Conservation (phyloP, 2,797 vertebrate genomes). For the Astyanax mexicanus region DNA sequence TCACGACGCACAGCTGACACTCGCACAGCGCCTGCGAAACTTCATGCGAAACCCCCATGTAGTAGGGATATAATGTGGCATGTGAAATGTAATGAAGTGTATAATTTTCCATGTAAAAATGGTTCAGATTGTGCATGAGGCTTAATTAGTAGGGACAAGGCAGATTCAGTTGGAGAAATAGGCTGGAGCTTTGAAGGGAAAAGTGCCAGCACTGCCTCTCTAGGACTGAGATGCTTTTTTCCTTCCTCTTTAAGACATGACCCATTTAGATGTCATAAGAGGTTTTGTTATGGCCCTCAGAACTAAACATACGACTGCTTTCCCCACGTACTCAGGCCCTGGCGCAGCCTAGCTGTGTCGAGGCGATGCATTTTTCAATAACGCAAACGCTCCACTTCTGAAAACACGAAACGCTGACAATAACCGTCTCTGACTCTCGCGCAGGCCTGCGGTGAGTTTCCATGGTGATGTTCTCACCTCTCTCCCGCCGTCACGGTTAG, state of each 20-base stretch:
- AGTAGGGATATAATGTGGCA: conserved; percentile 3
- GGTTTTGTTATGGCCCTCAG: conserved; percentile 38
- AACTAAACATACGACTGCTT: conserved; percentile 20
- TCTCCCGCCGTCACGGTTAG: conserved; percentile 54
- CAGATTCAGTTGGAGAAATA: conserved; percentile 64
- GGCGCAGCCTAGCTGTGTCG: neutral
- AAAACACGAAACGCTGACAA: conserved; percentile 54
- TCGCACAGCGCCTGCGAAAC: neutral
- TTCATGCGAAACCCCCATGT: neutral
- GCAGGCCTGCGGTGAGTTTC: conserved; percentile 53
- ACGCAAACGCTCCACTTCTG: conserved; percentile 22
- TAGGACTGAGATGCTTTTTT: neutral
- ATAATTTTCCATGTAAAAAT: conserved; percentile 22
- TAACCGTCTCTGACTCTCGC: conserved; percentile 54
- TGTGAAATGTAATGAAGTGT: conserved; percentile 6
- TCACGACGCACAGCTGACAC: conserved; percentile 2
- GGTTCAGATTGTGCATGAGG: conserved; percentile 9
- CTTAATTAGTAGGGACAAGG: conserved; percentile 34
- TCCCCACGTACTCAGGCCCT: neutral
- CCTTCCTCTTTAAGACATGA: conserved; percentile 31
- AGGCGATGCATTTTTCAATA: conserved; percentile 9
- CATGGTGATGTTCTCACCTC: conserved; percentile 61
- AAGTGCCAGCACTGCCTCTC: neutral
- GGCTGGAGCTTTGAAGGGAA: conserved; percentile 56
- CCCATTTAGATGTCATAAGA: conserved; percentile 40